phyloP scores from a whole-genome alignment of 2,113 vertebrate species.

The Sminthopsis crassicaudata region DNA sequence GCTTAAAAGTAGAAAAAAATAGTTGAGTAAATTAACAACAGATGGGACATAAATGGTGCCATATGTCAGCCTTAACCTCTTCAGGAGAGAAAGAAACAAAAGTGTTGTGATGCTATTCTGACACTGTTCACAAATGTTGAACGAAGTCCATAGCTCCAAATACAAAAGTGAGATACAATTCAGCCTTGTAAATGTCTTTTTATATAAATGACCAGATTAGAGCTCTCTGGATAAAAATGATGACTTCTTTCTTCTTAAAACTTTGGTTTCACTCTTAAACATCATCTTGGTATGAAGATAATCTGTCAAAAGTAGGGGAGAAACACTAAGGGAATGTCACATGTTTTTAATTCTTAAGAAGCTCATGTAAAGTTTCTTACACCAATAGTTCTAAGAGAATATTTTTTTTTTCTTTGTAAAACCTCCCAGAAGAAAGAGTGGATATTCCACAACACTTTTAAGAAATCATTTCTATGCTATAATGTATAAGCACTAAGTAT shows the following conservation, averaged over 20 bases:
- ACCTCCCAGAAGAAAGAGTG: conserved; percentile 68
- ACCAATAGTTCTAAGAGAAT: conserved; percentile 72
- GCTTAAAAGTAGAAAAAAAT: conserved; percentile 68
- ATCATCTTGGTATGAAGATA: conserved; percentile 55
- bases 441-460: conserved; percentile 60
- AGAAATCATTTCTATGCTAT: conserved; percentile 52
- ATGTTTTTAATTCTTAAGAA: conserved; percentile 75
- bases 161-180: neutral
- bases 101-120: conserved; percentile 15
- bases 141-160: neutral
- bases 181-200: conserved; percentile 33
- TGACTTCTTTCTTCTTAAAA: conserved; percentile 60
- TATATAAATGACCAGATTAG: conserved; percentile 9
- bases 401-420: conserved; percentile 73
- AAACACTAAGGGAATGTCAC: conserved; percentile 54
- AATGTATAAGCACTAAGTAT: conserved; percentile 45
- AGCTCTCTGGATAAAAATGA: conserved; percentile 46
- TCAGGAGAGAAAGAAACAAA: conserved; percentile 45
- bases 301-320: conserved; percentile 73
- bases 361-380: conserved; percentile 55
- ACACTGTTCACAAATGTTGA: neutral
- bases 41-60: conserved; percentile 70
- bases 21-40: conserved; percentile 72
- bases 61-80: conserved; percentile 63
- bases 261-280: conserved; percentile 57